Base-by-base conservation (phyloP, 2,113 vertebrate species). In the Podarcis raffonei region DNA sequence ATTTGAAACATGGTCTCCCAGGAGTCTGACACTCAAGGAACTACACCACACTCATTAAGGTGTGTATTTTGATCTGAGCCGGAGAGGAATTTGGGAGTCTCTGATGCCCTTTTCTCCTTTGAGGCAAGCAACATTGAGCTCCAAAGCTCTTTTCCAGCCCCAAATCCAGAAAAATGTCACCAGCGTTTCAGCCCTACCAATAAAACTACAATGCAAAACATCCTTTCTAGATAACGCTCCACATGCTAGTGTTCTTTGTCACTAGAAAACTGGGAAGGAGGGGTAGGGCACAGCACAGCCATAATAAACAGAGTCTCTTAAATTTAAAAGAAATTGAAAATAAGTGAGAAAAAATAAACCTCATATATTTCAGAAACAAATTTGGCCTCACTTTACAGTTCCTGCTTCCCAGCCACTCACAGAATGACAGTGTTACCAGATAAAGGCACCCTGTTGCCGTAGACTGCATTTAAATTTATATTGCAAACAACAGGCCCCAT, bases 401-500 rank as follows among this genome's bases (percentile, higher is more conserved):
- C 92, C 86, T 93, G 88, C 87, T 95, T 42, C 89, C 84, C 80
- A 93, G 3, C 89, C 94, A 95, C 90, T 89, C 91, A 92, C 48
- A 88, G 85, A 71, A 93, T 94, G 94, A 92, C 88, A 92, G 87
- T 81, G 92, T 91, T 92, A 96, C 94, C 94, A 94, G 94, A 96
- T 96, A 92, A 92, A 87, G 96, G 83, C 11, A 9, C 75, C 37
- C 93, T 88, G 88, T 90, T 93, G 83, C 92, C 89, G 77, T 92
- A 94, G 0, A 1, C 89, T 93, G 86, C 93, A 96, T 96, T 97
- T 96, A 97, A 97, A 97, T 97, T 95, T 96, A 97, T 96, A 96
- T 96, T 96, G 93, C 94, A 90, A 96, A 96, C 94, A 96, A 94
- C 91, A 97, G 94, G 96, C 94, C 96, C 95, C 94, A 96, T 96